These are phyloP conservation scores for Hiodon tergisus DNA, from an alignment of 2,113 vertebrate genomes.

Conservation along the genomic window DNA sequence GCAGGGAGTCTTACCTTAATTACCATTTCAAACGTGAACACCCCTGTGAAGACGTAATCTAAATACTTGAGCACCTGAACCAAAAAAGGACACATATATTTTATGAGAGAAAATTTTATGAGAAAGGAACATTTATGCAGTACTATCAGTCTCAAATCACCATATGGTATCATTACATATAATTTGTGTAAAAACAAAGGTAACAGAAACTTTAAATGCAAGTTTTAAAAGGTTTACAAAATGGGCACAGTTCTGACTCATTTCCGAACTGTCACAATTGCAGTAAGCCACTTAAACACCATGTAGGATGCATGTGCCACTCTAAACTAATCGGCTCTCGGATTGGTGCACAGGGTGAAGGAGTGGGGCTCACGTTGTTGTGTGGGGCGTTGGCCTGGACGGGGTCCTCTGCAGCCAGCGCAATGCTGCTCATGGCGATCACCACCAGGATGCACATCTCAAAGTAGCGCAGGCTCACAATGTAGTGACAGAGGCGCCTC, in stretches of 20 bases:
- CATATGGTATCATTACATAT: no score
- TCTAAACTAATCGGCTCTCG: neutral
- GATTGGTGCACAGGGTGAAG: neutral
- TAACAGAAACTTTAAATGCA: no score
- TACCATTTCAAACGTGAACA: conserved; percentile 98
- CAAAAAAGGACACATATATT: conserved; percentile 11
- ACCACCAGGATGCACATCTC: conserved; percentile 96
- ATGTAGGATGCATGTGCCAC: no score
- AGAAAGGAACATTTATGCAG: no score
- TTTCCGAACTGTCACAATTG: no score
- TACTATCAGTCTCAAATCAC: no score
- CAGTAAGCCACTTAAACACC: no score
- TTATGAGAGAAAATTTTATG: no score
- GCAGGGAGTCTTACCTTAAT: conserved; percentile 77
- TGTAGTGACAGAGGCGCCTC: conserved; percentile 84
- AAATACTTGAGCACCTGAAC: conserved; percentile 87
- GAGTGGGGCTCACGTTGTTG: conserved; percentile 75
- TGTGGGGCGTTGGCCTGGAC: conserved; percentile 80
- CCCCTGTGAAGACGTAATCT: conserved; percentile 95
- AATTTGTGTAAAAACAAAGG: no score
- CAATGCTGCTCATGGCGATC: conserved; percentile 92
- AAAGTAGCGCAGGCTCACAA: conserved; percentile 88
- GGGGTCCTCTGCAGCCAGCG: conserved; percentile 89
- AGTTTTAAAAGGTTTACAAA: no score
- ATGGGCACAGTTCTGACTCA: no score